Conservation (phyloP, 2,888 invertebrate species). For the Heliothis peltigera region DNA sequence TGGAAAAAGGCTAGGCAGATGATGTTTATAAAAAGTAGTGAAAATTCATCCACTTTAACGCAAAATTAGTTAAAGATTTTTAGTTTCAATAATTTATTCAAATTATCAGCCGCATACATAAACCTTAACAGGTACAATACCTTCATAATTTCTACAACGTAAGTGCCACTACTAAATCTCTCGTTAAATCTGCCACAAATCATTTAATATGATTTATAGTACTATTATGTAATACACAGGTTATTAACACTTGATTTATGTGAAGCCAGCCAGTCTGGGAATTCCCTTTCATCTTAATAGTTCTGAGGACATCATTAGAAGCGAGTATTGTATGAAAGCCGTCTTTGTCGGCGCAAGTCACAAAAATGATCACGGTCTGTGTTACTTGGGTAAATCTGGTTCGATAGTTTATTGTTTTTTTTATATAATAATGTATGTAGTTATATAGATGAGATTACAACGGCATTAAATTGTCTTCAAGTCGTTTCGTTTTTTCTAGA, state of each 20-base stretch:
- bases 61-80: no score
- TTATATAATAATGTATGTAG: no score
- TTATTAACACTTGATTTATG: constrained; percentile 30
- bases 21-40: no score
- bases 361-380: neutral
- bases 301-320: neutral
- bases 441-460: no score
- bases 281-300: neutral
- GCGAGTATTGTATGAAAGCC: neutral
- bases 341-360: neutral
- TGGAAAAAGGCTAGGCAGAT: no score
- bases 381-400: no score
- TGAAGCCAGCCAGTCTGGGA: neutral
- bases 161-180: constrained; percentile 12
- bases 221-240: constrained; percentile 9
- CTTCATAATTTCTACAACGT: neutral
- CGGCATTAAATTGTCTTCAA: no score
- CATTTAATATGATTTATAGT: constrained; percentile 26
- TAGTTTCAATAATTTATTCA: no score
- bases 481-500: no score
- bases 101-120: no score
- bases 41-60: no score
- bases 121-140: neutral
- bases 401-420: no score
- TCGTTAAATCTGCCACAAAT: constrained; percentile 32